Evolutionary conservation across 2,113 vertebrate species (phyloP), one percentile per base, ranked within the genome.

Genomic region (Manacus vitellinus): DNA sequence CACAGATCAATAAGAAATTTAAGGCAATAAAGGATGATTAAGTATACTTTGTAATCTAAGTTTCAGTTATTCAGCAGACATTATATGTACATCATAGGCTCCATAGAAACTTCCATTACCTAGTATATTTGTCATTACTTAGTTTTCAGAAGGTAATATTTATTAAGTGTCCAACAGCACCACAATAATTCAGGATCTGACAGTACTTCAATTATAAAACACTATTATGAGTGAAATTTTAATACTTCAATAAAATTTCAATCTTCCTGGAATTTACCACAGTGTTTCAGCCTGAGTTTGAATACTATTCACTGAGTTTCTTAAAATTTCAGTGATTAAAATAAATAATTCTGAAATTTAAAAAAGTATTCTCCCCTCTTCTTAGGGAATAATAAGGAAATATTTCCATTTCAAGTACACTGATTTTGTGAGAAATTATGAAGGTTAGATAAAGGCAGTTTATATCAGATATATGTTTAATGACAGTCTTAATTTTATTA

Each of bases 341-440:
- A 52, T 2, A 65, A 88, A 77, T 24, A 35, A 52, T 47, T 47
- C 5, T 41, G 9, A 55, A 80, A 31, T 33, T 5, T 15, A 28
- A 44, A 23, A 39, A 28, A 61, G 24, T 52, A 12, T 8, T 5
- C 1, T 22, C 27, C 3, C 7, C 1, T 2, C 70, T 46, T 47
- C 10, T 24, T 49, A 10, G 9, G 8, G 7, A 51, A 44, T 44
- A 66, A 31, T 30, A 65, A 83, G 24, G 14, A 85, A 68, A 73
- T 54, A 58, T 13, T 73, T 83, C 20, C 1, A 27, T 72, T 88
- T 56, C 17, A 10, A 61, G 83, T 39, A 49, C 31, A n/a, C 2
- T 23, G 21, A 20, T 68, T 86, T 68, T 83, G 7, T 56, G 13
- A 85, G 24, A 90, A 88, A 76, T 54, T 43, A 23, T 58, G 18